These are phyloP conservation scores for Ectobius pallidus DNA, from an alignment of 2,888 invertebrate genomes.

Conservation along the genomic window DNA sequence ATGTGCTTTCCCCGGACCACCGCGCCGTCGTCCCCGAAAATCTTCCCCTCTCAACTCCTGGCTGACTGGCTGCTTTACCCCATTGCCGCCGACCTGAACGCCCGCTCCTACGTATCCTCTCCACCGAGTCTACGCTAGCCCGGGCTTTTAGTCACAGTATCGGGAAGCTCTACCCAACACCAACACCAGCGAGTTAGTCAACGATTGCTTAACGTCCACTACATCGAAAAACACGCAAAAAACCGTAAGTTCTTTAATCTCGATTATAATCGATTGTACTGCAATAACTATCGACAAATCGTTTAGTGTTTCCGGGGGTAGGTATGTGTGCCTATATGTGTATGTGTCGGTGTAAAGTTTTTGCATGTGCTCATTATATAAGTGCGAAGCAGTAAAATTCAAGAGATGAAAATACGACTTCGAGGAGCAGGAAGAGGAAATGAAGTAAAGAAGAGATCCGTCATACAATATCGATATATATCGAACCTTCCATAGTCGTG, in stretches of 20 bases:
- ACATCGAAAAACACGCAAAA: not conserved
- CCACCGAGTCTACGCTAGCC: not conserved
- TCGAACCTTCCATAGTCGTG: not conserved
- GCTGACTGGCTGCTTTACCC: not conserved
- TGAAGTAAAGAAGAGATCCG: not conserved
- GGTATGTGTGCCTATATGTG: not conserved
- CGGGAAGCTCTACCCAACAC: not conserved
- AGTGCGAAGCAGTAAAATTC: not conserved
- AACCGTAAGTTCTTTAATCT: constrained; percentile 6
- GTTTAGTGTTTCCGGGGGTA: not conserved
- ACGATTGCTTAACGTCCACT: not conserved
- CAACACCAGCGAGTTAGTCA: not conserved
- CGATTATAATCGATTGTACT: constrained; percentile 12
- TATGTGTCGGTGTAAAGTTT: not conserved
- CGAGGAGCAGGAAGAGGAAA: not conserved
- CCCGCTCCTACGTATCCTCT: not conserved
- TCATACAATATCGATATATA: not conserved
- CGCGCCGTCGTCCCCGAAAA: constrained; percentile 18
- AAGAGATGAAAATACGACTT: not conserved
- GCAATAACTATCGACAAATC: constrained; percentile 1
- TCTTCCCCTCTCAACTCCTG: constrained; percentile 1
- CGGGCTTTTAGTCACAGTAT: constrained; percentile 8
- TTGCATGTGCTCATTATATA: not conserved
- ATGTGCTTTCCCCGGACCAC: constrained; percentile 10
- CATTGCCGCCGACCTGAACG: constrained; percentile 8